Conservation (phyloP, 2,888 invertebrate genomes). For the Antitype chi region DNA sequence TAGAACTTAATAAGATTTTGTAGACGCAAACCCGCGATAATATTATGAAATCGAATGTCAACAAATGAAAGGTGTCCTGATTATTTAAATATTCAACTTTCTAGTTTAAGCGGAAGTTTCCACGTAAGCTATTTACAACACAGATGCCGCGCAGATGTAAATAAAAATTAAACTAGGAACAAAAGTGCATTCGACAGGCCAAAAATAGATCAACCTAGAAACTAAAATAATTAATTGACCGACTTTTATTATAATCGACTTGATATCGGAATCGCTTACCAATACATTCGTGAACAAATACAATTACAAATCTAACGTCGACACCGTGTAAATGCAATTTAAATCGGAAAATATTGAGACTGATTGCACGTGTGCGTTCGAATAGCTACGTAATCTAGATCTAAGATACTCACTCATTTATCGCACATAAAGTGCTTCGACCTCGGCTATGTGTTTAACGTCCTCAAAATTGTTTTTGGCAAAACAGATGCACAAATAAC, state of each 20-base stretch:
- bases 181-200: slow-evolving; percentile 75
- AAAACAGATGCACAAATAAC: slow-evolving; percentile 78
- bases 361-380: slow-evolving; percentile 81
- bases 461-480: slow-evolving; percentile 70
- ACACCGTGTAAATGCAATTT: slow-evolving; percentile 74
- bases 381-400: slow-evolving; percentile 75
- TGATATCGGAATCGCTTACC: slow-evolving; percentile 60
- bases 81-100: slow-evolving; percentile 73
- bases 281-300: slow-evolving; percentile 72
- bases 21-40: slow-evolving; percentile 66
- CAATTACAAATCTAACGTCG: slow-evolving; percentile 65
- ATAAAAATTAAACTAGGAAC: slow-evolving; percentile 69
- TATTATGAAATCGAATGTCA: slow-evolving; percentile 80
- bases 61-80: slow-evolving; percentile 78
- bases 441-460: slow-evolving; percentile 66
- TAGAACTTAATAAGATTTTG: slow-evolving; percentile 33
- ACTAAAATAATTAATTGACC: slow-evolving; percentile 80
- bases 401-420: slow-evolving; percentile 80
- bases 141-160: slow-evolving; percentile 59
- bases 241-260: slow-evolving; percentile 68
- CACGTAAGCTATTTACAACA: slow-evolving; percentile 64
- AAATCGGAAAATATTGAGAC: slow-evolving; percentile 75
- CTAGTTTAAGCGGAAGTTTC: slow-evolving; percentile 68
- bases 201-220: slow-evolving; percentile 85
- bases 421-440: slow-evolving; percentile 75